Evolutionary conservation across 2,113 vertebrate species (phyloP).

Genomic region (Oryzias celebensis): DNA sequence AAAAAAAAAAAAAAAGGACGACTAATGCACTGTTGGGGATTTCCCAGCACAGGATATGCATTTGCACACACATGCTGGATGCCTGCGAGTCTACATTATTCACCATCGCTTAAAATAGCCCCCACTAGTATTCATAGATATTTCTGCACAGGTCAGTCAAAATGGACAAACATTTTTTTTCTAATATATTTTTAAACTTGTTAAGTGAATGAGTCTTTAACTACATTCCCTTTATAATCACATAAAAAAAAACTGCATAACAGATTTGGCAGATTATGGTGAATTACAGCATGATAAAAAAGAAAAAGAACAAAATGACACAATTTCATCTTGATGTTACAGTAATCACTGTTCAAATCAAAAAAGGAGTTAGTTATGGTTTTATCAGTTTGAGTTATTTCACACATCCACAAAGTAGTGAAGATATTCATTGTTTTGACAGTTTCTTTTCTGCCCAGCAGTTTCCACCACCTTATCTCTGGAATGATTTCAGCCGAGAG

Average conservation of each 20-base stretch:
- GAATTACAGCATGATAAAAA: no score
- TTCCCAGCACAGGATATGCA: not conserved
- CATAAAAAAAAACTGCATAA: no score
- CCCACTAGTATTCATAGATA: not conserved
- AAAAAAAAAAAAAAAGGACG: not conserved
- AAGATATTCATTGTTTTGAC: no score
- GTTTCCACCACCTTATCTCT: not conserved
- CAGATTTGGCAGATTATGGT: no score
- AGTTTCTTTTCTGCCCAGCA: no score
- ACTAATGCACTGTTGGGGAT: slow-evolving; percentile 5
- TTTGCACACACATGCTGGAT: not conserved
- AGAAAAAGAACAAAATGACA: no score
- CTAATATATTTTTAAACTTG: not conserved
- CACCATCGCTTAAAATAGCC: not conserved
- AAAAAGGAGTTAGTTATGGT: no score
- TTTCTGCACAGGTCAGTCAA: not conserved
- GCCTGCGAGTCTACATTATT: not conserved
- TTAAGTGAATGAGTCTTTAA: no score
- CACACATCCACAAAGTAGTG: slow-evolving; percentile 10
- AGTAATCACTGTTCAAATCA: no score
- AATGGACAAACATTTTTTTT: slow-evolving; percentile 8
- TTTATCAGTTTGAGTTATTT: slow-evolving; percentile 4
- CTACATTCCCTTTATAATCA: no score
- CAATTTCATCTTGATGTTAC: no score
- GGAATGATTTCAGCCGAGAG: not conserved